Conservation (phyloP, 2,113 vertebrate genomes). For the Furnarius figulus region DNA sequence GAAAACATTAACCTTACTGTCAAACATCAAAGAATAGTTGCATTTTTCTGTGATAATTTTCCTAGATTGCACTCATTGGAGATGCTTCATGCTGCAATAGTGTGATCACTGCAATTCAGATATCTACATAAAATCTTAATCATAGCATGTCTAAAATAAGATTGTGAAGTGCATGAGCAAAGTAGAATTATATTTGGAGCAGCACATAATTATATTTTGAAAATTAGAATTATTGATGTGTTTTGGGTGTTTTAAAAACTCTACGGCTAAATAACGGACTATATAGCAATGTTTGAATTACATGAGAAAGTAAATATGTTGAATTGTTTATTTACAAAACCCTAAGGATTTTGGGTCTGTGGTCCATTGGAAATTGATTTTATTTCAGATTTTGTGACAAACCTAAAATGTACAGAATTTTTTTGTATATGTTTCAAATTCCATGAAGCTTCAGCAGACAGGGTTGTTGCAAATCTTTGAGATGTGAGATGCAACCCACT, state of each 20-base stretch:
- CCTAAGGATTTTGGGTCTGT: not conserved
- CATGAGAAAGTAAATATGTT: not conserved
- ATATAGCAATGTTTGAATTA: not conserved
- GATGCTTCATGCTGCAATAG: not conserved
- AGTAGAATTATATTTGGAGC: not conserved
- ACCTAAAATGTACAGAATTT: not conserved
- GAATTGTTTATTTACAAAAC: not conserved
- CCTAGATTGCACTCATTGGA: not conserved
- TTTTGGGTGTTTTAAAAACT: not conserved
- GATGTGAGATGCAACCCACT: not conserved
- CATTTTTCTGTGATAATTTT: not conserved
- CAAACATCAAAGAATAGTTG: not conserved
- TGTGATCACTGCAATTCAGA: not conserved
- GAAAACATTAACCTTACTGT: not conserved
- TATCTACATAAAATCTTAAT: not conserved
- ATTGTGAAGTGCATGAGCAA: not conserved
- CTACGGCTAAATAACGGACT: not conserved
- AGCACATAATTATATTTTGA: not conserved
- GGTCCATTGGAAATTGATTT: not conserved
- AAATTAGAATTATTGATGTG: not conserved
- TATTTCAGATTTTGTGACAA: not conserved
- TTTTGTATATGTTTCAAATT: not conserved
- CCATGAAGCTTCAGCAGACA: not conserved
- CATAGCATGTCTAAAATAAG: not conserved
- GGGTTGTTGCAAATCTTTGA: not conserved